Conservation (phyloP, 2,113 vertebrate species). For the Rhagologus leucostigma region DNA sequence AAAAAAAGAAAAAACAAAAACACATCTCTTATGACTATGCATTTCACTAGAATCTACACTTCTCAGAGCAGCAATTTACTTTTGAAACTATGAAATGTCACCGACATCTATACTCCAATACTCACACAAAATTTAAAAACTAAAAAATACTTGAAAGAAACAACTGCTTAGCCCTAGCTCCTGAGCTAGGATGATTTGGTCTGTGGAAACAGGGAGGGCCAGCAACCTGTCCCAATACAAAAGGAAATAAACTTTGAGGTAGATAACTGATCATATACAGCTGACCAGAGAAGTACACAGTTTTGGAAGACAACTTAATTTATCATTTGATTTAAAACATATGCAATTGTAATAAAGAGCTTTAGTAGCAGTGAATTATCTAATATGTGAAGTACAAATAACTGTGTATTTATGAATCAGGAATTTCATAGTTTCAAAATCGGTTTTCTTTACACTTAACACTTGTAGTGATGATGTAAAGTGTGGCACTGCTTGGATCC, state of each 20-base stretch:
- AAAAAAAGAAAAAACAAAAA: conserved; percentile 74
- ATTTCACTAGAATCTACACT: conserved; percentile 83
- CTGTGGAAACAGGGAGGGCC: conserved; percentile 94
- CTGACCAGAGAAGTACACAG: conserved; percentile 93
- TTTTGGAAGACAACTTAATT: conserved; percentile 90
- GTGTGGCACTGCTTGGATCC: conserved; percentile 91
- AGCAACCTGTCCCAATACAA: conserved; percentile 92
- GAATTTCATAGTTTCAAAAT: conserved; percentile 87
- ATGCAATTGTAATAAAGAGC: conserved; percentile 80
- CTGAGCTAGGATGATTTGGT: conserved; percentile 95
- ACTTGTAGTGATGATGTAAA: conserved; percentile 86
- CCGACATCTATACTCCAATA: conserved; percentile 85
- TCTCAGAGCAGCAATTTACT: conserved; percentile 86
- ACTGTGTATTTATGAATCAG: conserved; percentile 81
- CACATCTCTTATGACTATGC: conserved; percentile 80
- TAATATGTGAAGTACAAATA: conserved; percentile 78
- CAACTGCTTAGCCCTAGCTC: conserved; percentile 89
- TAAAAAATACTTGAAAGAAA: conserved; percentile 86
- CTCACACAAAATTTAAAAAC: conserved; percentile 83
- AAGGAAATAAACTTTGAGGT: conserved; percentile 97
- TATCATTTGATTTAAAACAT: conserved; percentile 80
- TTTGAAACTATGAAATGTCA: conserved; percentile 90
- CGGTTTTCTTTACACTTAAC: conserved; percentile 79
- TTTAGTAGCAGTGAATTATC: conserved; percentile 79
- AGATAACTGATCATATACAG: conserved; percentile 94